Evolutionary conservation across 2,888 invertebrate genomes (phyloP), one percentile per base, ranked within the genome.

Genomic region (Acrobasis consociella): DNA sequence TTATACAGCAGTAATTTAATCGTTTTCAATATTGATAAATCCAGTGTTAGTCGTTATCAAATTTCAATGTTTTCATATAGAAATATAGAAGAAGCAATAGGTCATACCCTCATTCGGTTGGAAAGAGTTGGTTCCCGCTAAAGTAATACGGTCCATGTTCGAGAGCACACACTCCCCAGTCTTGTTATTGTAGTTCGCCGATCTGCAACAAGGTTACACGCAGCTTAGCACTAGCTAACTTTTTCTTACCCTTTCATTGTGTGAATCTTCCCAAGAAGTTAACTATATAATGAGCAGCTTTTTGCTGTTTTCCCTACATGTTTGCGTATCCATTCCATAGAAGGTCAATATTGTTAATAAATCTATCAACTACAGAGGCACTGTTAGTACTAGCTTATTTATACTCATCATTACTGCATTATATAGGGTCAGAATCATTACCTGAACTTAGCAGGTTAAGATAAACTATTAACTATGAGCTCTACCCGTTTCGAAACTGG

Each of bases 111-210:
- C 95, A 70, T 94, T 94, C 65, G 94, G 91, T 82, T 96, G 95
- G 87, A 97, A 97, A 72, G 95, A 94, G 76, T 93, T 96, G 63
- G 96, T 96, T 72, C 97, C 97, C 65, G 96, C 97, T 78, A 97
- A 93, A 62, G 97, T 97, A 87, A 97, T 95, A 73, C 97, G 95
- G 93, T 97, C 97, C 97, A 98, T 97, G 89, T 96, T 97, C 68
- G 97, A 97, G 76, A 97, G 93, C 83, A 96, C 96, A 91, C 98
- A 98, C 82, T 95, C 95, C 69, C 97, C 97, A 69, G 96, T 96
- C 71, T 94, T 95, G 91, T 96, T 97, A 91, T 96, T 95, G 93
- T 96, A 98, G 93, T 97, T 98, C 78, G 97, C 96, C 77, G 98
- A 98, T 94, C 98, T 98, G 95, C 74, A 91, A 91, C 86, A 87